Evolutionary conservation across 2,888 invertebrate genomes (phyloP).

Genomic region (Mesoligia furuncula): DNA sequence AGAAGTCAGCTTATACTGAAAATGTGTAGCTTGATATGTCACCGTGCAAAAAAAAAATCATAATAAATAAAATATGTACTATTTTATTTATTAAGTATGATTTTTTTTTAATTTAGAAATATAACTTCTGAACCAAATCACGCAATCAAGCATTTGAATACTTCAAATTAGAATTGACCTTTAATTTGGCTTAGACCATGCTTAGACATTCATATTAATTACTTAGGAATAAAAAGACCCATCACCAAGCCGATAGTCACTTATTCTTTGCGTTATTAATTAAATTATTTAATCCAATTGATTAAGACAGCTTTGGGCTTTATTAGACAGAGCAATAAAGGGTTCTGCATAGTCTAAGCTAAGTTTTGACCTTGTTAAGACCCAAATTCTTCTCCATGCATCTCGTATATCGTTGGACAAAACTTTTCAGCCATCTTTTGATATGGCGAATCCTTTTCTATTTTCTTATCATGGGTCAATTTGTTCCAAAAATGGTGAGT

Average conservation of each 20-base stretch:
- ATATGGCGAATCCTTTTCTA: conserved; percentile 62
- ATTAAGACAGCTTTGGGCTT: neutral
- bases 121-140: no score
- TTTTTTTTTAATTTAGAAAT: no score
- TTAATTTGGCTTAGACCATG: no score
- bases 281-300: neutral
- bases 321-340: neutral
- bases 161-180: no score
- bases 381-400: conserved; percentile 63
- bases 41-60: no score
- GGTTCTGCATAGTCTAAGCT: neutral
- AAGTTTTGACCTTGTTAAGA: neutral
- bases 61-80: no score
- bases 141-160: no score
- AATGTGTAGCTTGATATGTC: no score
- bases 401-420: conserved; percentile 69
- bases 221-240: neutral
- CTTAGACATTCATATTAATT: no score
- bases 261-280: neutral
- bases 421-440: conserved; percentile 62
- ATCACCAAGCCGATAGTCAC: no score
- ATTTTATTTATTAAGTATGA: no score
- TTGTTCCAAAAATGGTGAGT: conserved; percentile 76
- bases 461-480: conserved; percentile 57
- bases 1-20: no score